Base-by-base conservation (phyloP, 2,888 invertebrate genomes). In the Allolobophora icterica region DNA sequence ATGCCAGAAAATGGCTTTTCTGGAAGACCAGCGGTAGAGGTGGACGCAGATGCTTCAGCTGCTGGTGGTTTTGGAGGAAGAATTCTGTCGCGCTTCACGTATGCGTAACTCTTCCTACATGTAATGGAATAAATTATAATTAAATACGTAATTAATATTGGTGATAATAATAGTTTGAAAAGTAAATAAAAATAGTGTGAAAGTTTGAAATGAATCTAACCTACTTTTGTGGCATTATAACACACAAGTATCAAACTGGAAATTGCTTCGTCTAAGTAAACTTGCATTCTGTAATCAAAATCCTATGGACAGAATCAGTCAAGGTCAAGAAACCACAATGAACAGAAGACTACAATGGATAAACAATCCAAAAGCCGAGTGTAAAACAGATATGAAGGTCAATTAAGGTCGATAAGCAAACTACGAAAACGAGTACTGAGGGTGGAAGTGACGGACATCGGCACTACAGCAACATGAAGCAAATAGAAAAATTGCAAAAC, bases 1-100 rank as follows among this genome's bases (percentile, higher is more conserved):
- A 98, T 96, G 92, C 97, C 97, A 93, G 97, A 97, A 35, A 98
- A 95, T 0, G 96, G 95, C 90, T 94, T 93, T 19, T 38, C 42
- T 40, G 58, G 24, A 38, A 92, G 33, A 42, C 52, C 91, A 21
- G 90, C 17, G 1, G 91, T 83, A 30, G 94, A 94, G 45, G 71
- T 90, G 34, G 90, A 52, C 13, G 42, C 89, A 21, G 19, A n/a
- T n/a, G 21, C 83, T 15, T 90, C 42, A 13, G 89, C 87, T 15
- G 91, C 19, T 34, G 89, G 30, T 34, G 90, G 83, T 34, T 58
- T 87, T n/a, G 42, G 87, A 11, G 95, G 94, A 92, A 95, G 95
- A 2, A 94, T 92, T 90, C 95, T 92, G 21, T 94, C 94, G 90
- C 94, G 92, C 91, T 94, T 94, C 52, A 94, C 94, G 94, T 94